Conservation (phyloP, 2,113 vertebrate species). For the Tinamus guttatus region DNA sequence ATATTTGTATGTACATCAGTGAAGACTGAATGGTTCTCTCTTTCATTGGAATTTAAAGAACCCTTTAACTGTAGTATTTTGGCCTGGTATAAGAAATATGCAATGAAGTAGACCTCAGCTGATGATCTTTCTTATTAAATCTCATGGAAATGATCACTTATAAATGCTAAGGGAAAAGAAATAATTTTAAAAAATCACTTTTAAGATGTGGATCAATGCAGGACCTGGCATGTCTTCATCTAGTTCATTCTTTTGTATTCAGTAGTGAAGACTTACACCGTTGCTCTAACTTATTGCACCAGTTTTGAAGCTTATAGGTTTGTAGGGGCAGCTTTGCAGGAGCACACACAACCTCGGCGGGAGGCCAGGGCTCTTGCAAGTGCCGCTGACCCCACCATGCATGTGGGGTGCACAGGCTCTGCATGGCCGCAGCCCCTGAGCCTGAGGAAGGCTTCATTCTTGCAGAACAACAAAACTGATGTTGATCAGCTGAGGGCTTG, state of each 20-base stretch:
- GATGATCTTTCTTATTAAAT: not conserved
- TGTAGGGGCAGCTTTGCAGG: too few relatives aligned
- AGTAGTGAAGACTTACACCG: not conserved
- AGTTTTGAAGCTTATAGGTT: not conserved
- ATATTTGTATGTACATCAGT: not conserved
- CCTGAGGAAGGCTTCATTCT: not conserved
- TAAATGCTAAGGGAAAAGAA: not conserved
- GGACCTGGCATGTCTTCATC: not conserved
- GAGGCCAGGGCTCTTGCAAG: not conserved
- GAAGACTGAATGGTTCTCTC: not conserved
- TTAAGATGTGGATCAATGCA: not conserved
- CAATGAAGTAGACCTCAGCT: not conserved
- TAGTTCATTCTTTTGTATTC: not conserved
- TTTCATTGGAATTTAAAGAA: not conserved
- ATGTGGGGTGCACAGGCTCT: not conserved
- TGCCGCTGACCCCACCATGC: too few relatives aligned
- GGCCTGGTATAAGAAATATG: not conserved
- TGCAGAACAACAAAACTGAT: not conserved
- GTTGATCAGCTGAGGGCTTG: not conserved
- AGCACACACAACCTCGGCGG: too few relatives aligned
- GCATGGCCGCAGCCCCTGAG: accelerated
- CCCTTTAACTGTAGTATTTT: not conserved
- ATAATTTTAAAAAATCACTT: not conserved
- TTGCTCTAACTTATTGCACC: not conserved
- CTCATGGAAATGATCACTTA: not conserved